A percentile compares a stretch with the other conserved stretches of the same genome.
Evolutionary conservation across 2,888 invertebrate species (phyloP).

Genomic region (Phanerotoma sp.): DNA sequence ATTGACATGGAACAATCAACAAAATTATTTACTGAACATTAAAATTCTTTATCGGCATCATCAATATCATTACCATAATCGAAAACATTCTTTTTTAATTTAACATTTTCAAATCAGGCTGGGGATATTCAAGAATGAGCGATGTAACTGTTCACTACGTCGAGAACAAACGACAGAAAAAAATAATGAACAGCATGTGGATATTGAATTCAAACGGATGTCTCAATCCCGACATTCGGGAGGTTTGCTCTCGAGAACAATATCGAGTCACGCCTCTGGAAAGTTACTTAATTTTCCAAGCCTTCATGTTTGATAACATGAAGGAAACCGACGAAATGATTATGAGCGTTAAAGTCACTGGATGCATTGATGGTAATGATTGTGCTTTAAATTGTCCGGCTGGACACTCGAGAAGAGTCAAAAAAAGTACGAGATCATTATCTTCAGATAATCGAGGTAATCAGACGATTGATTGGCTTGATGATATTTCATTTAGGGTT

Average conservation of each 20-base stretch:
- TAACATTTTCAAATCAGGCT: constrained; percentile 48
- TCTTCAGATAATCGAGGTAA: constrained; percentile 28
- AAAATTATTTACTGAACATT: no score
- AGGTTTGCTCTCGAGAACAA: constrained; percentile 44
- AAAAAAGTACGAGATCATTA: constrained; percentile 32
- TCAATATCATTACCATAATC: no score
- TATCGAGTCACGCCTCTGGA: constrained; percentile 46
- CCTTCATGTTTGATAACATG: constrained; percentile 65
- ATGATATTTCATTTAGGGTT: constrained; percentile 42
- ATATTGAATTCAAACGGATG: constrained; percentile 46
- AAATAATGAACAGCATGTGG: constrained; percentile 45
- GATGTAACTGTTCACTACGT: constrained; percentile 57
- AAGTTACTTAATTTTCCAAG: constrained; percentile 56
- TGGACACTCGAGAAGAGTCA: constrained; percentile 38
- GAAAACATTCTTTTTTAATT: neutral
- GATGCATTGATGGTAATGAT: constrained; percentile 61
- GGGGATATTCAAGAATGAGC: constrained; percentile 62
- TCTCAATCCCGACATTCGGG: constrained; percentile 41
- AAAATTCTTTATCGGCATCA: no score
- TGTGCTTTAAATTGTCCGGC: constrained; percentile 53
- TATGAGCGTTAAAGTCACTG: constrained; percentile 61
- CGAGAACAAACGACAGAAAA: constrained; percentile 37
- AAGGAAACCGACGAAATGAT: constrained; percentile 62
- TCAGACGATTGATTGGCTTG: constrained; percentile 42
- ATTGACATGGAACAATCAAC: neutral